These are phyloP conservation scores for Steinernema khuongi DNA, from an alignment of 1,140 invertebrate genomes.

Conservation along the genomic window DNA sequence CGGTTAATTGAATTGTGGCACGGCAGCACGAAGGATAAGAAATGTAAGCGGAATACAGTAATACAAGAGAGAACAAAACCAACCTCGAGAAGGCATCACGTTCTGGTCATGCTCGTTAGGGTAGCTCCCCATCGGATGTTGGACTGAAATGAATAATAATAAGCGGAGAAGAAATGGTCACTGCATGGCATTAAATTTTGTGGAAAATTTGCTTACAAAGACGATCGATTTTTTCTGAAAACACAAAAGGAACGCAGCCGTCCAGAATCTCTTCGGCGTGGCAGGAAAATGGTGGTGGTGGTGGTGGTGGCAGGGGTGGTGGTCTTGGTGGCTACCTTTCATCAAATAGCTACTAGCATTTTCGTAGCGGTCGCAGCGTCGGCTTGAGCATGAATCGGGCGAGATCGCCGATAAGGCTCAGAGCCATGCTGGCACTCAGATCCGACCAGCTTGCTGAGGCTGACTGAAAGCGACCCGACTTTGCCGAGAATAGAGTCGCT, in stretches of 20 bases:
- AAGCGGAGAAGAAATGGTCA: background rate
- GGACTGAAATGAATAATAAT: background rate
- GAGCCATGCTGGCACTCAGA: background rate
- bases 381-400: slow-evolving; percentile 1
- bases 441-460: background rate
- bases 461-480: background rate
- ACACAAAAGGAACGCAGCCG: too few species aligned
- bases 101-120: slow-evolving; percentile 6
- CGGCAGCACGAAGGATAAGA: background rate
- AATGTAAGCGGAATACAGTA: background rate
- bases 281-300: background rate
- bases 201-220: background rate
- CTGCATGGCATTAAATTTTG: background rate
- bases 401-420: slow-evolving; percentile 5
- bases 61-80: background rate
- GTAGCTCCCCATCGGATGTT: slow-evolving; percentile 16
- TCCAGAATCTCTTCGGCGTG: background rate
- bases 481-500: background rate
- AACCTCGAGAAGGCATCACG: slow-evolving; percentile 12
- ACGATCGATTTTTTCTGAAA: background rate
- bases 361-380: background rate
- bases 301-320: background rate
- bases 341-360: background rate
- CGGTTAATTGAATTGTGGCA: background rate
- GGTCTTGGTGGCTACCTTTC: too few species aligned